A percentile compares a stretch with the other conserved stretches of the same genome.
phyloP scores from a whole-genome alignment of 2,113 vertebrate species.

The Channa argus region DNA sequence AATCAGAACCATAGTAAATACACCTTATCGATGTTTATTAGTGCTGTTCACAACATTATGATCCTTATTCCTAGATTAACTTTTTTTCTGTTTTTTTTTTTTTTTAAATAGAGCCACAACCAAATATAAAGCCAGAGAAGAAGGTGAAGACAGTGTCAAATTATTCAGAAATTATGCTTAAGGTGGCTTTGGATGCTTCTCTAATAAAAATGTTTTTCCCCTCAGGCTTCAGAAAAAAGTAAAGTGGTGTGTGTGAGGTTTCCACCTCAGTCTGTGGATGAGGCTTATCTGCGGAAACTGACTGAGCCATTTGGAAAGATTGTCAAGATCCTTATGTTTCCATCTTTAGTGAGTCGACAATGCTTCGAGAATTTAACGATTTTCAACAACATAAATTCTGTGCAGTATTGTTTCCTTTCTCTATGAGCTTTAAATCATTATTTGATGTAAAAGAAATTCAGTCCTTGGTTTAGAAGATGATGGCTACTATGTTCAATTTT shows the following conservation, averaged over 20 bases:
- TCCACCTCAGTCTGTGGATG: constrained; percentile 63
- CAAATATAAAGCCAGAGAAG: not conserved
- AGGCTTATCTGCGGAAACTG: constrained; percentile 69
- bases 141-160: constrained; percentile 40
- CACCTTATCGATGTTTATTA: not conserved
- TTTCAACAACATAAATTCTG: not conserved
- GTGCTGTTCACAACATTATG: not conserved
- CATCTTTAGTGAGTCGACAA: constrained; percentile 66
- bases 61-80: not conserved
- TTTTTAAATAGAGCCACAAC: constrained; percentile 11
- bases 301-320: constrained; percentile 71
- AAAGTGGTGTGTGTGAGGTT: constrained; percentile 81
- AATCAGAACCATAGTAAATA: constrained; percentile 36
- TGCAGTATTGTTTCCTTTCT: not conserved
- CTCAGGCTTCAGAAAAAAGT: constrained; percentile 25
- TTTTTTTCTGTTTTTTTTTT: not conserved
- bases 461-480: too few species aligned
- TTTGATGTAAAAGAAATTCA: too few species aligned
- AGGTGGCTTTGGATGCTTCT: rapidly evolving
- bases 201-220: constrained; percentile 5
- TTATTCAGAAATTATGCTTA: rapidly evolving
- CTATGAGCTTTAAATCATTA: too few species aligned
- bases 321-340: constrained; percentile 75
- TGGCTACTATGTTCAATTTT: too few species aligned
- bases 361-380: too few species aligned